These are phyloP conservation scores for Zygaena filipendulae DNA, from an alignment of 2,888 invertebrate species.

Conservation along the genomic window DNA sequence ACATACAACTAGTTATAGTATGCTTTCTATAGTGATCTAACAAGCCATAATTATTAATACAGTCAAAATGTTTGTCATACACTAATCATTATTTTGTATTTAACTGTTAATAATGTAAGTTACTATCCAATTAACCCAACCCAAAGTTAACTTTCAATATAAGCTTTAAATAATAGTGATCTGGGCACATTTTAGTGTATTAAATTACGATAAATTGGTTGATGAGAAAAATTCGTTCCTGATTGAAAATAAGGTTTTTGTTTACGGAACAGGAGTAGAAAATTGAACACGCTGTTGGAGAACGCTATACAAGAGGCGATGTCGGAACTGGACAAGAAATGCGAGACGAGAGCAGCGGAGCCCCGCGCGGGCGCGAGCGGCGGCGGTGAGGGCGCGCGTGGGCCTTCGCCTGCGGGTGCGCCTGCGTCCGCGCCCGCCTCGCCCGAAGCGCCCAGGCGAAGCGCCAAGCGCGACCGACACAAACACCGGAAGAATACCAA, in stretches of 20 bases:
- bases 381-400: conserved; percentile 9
- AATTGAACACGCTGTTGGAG: conserved; percentile 90
- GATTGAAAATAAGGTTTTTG: too few species aligned
- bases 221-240: too few species aligned
- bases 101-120: conserved; percentile 19
- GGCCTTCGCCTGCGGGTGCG: conserved; percentile 8
- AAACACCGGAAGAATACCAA: conserved; percentile 30
- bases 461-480: conserved; percentile 34
- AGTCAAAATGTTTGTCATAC: too few species aligned
- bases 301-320: conserved; percentile 94
- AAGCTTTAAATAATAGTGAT: too few species aligned
- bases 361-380: conserved; percentile 6
- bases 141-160: conserved; percentile 28
- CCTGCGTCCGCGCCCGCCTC: conserved; percentile 19
- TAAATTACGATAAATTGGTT: too few species aligned
- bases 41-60: too few species aligned
- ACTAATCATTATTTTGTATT: conserved; percentile 1
- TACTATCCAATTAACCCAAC: conserved; percentile 64
- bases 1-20: too few species aligned
- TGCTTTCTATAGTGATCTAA: too few species aligned
- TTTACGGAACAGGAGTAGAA: conserved; percentile 89
- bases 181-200: too few species aligned
- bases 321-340: conserved; percentile 84
- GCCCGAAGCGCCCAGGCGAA: conserved; percentile 29
- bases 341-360: conserved; percentile 26